phyloP scores from a whole-genome alignment of 2,888 invertebrate genomes.

The Acleris emargana region DNA sequence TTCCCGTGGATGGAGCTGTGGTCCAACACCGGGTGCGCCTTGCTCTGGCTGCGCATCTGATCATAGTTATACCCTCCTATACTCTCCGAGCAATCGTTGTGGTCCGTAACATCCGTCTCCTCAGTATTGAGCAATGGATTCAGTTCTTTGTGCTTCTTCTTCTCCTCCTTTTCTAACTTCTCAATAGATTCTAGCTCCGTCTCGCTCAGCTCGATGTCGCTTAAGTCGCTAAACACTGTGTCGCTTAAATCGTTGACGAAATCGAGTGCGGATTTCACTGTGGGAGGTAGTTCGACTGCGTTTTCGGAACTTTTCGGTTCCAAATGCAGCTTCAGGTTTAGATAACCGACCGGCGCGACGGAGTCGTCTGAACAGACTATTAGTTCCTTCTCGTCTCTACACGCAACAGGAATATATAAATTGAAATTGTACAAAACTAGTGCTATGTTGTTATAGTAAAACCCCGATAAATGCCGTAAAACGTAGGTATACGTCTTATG shows the following conservation, averaged over 20 bases:
- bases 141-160: constrained; percentile 71
- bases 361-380: constrained; percentile 96
- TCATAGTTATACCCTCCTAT: constrained; percentile 73
- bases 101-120: constrained; percentile 53
- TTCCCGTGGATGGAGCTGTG: constrained; percentile 86
- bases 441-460: too few species aligned
- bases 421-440: too few species aligned
- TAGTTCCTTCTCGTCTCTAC: constrained; percentile 92
- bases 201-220: constrained; percentile 86
- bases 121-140: constrained; percentile 68
- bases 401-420: neutral
- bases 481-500: too few species aligned
- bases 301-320: constrained; percentile 84
- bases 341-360: constrained; percentile 97
- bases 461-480: too few species aligned
- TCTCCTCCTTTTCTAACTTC: constrained; percentile 75
- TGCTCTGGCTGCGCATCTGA: constrained; percentile 74
- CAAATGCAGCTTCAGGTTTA: constrained; percentile 93
- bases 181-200: constrained; percentile 85
- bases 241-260: constrained; percentile 85
- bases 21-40: constrained; percentile 85
- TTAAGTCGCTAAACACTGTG: constrained; percentile 85
- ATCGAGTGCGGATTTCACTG: constrained; percentile 84
- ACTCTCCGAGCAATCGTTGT: constrained; percentile 59
- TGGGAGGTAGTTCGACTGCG: constrained; percentile 68